Evolutionary conservation across 2,797 vertebrate genomes (phyloP), one percentile per base, ranked within the genome.

Genomic region (Huso huso): DNA sequence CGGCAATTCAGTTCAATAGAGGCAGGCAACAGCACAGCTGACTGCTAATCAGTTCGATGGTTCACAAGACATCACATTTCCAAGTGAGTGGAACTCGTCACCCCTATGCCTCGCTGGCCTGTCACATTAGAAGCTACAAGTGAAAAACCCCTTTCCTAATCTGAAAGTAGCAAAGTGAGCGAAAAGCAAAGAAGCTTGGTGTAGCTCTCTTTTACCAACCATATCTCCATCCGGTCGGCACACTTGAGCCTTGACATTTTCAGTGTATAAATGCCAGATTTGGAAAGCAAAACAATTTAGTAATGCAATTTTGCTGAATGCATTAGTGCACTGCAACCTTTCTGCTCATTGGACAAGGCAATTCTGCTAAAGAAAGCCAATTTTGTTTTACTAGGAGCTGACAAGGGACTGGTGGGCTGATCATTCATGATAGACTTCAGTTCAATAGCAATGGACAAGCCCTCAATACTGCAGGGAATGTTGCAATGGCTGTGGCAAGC

Each of bases 41-140:
- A 83, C 83, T 84, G 81, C 82, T 89, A 87, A 87, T 85, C 79
- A 83, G 76, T 69, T 70, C 62, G 75, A 81, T 83, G 78, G 82
- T 76, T 85, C 77, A 74, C 82, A 77, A 79, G 75, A 79, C 79
- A 71, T 78, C 75, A 80, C 80, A 78, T 78, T 78, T 76, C 73
- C 74, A 70, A 75, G 78, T 82, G 84, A 84, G 81, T 73, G 68
- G 76, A 71, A 67, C 65, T 68, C 10, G 74, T 77, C 77, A 81
- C 85, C n/a, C 84, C 78, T 82, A 78, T 68, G 73, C 73, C 72
- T 83, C 82, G 84, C 74, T 83, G 85, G 79, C 75, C 79, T 89
- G 88, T 90, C 86, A 85, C 85, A 88, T 87, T 82, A 82, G 70
- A 82, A 80, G 66, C 66, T 78, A 71, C 77, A 76, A 71, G 70